Base-by-base conservation (phyloP, 2,888 invertebrate genomes). In the Aspidiotus rigidus region DNA sequence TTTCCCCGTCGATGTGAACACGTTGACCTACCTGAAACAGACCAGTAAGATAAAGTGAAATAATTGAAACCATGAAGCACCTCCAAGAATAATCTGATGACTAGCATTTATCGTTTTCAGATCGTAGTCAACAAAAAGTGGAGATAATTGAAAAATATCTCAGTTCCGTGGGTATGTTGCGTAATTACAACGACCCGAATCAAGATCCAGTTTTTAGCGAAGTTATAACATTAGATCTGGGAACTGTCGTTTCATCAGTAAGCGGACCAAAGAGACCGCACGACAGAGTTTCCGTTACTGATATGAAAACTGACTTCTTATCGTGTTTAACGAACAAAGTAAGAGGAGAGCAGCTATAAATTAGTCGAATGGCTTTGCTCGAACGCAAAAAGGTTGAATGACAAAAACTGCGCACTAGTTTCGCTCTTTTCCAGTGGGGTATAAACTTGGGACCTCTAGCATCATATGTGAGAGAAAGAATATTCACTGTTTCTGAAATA, bases 191-290 rank as follows among this genome's bases (percentile, higher is more conserved):
- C 8, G 82, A 93, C 74, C 77, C 83, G 0, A 79, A 79, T 0
- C 85, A 93, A 75, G 94, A 96, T 77, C 96, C 96, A 0, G 78
- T 85, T 17, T 95, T 88, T 78, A 87, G 77, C 40, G 76, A 90
- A 85, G 83, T 89, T 13, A 86, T 93, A 0, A 88, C 89, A 57
- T 78, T 99, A 73, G 96, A 99, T 77, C 80, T 99, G 59, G 78
- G 83, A 0, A 88, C 90, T 0, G 93, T 99, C 0, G 93, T 92
- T 63, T 92, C 97, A 2, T 96, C 94, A 17, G 90, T 97, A 13
- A 95, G 95, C 71, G 98, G 98, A 0, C 98, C 98, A 0, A 99
- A 99, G 78, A 81, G 98, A 64, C 98, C 98, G 0, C 98, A 99
- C 74, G 98, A 99, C 81, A 82, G 94, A 28, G 95, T 99, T 6